Evolutionary conservation across 1,140 invertebrate genomes (phyloP).

Genomic region (Polyergus mexicanus): DNA sequence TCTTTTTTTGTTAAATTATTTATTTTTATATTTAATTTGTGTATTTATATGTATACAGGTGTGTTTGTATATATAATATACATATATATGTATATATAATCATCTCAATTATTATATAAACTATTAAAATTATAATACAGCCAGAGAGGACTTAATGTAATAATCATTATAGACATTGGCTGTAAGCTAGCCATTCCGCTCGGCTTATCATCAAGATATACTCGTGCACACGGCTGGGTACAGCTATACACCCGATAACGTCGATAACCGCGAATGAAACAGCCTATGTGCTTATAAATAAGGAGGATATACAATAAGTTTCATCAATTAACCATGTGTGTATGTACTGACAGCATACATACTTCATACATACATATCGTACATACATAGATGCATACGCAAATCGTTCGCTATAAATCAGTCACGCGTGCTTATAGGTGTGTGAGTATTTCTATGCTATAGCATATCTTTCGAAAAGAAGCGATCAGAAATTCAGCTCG

Average conservation of each 20-base stretch:
- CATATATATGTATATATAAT: constrained; percentile 76
- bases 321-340: constrained; percentile 69
- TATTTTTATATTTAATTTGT: constrained; percentile 77
- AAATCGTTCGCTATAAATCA: constrained; percentile 51
- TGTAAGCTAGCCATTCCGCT: constrained; percentile 77
- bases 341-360: constrained; percentile 65
- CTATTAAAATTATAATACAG: constrained; percentile 85
- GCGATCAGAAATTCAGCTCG: constrained; percentile 13
- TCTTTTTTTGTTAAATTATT: constrained; percentile 72
- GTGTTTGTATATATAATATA: constrained; percentile 77
- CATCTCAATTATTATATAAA: constrained; percentile 79
- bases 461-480: constrained; percentile 57
- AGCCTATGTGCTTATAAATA: constrained; percentile 72
- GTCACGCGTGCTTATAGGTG: constrained; percentile 53
- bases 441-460: constrained; percentile 62
- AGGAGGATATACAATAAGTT: constrained; percentile 79
- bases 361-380: constrained; percentile 41
- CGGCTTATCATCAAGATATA: constrained; percentile 40
- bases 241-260: constrained; percentile 58
- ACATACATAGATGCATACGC: constrained; percentile 47
- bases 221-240: constrained; percentile 37
- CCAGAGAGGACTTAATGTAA: constrained; percentile 82
- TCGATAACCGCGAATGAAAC: constrained; percentile 59
- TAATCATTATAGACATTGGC: constrained; percentile 79
- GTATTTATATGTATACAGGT: constrained; percentile 58